Conservation (phyloP, 2,888 invertebrate genomes). For the Ferrisia virgata region DNA sequence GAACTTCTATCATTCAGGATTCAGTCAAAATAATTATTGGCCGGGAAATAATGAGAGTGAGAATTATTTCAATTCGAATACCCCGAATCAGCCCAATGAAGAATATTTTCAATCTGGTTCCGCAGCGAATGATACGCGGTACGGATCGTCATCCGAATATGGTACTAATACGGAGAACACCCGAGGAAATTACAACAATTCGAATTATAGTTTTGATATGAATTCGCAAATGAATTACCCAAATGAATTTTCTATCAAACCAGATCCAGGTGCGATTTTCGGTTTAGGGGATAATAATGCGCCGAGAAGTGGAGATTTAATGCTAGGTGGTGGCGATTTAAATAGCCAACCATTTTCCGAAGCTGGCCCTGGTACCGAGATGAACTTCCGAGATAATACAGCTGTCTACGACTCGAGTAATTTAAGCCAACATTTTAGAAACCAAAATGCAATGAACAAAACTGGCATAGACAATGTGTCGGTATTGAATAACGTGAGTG, state of each 20-base stretch:
- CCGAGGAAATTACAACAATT: neutral
- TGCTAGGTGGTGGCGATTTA: neutral
- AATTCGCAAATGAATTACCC: conserved; percentile 12
- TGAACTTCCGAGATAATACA: neutral
- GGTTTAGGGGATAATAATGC: neutral
- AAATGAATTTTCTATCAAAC: neutral
- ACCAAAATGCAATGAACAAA: neutral
- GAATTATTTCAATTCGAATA: neutral
- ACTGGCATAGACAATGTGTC: neutral
- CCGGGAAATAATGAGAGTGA: neutral
- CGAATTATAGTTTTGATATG: conserved; percentile 26
- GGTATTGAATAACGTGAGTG: neutral
- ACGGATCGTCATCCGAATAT: neutral
- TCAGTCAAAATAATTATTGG: conserved; percentile 34
- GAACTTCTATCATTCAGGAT: conserved; percentile 19
- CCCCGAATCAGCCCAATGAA: neutral
- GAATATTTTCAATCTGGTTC: neutral
- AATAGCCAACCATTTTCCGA: neutral
- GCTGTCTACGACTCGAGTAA: neutral
- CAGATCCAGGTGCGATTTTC: neutral
- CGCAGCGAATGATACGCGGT: neutral
- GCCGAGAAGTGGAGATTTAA: neutral
- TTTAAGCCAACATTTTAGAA: neutral
- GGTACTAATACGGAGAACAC: neutral
- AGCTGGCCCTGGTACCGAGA: neutral